phyloP scores from a whole-genome alignment of 2,113 vertebrate species.

The Murina feae region DNA sequence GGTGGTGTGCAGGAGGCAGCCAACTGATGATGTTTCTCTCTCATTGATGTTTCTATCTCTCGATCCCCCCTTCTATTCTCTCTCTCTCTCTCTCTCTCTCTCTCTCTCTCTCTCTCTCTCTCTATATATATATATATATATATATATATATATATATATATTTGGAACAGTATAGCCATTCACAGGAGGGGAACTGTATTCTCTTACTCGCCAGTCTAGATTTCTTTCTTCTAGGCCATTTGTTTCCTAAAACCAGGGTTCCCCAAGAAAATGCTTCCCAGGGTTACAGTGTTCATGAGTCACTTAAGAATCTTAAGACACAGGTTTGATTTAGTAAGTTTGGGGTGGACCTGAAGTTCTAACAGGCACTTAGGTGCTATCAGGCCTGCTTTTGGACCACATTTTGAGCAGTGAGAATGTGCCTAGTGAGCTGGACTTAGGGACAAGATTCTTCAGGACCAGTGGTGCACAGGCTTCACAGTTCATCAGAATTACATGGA shows the following conservation, averaged over 20 bases:
- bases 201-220: neutral
- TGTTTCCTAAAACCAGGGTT: neutral
- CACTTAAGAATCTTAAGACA: neutral
- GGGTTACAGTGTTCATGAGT: neutral
- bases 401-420: neutral
- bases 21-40: too few relatives aligned
- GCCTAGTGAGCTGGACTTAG: neutral
- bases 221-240: neutral
- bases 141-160: too few relatives aligned
- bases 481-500: neutral
- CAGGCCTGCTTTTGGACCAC: neutral
- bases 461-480: neutral
- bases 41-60: too few relatives aligned
- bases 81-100: too few relatives aligned
- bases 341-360: neutral
- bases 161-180: neutral
- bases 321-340: neutral
- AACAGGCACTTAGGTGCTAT: neutral
- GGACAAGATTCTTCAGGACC: neutral
- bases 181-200: neutral
- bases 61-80: too few relatives aligned
- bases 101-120: too few relatives aligned
- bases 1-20: too few relatives aligned
- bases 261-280: neutral
- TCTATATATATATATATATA: too few relatives aligned